Evolutionary conservation across 2,113 vertebrate species (phyloP).

Genomic region (Apistogramma diplotaenia): DNA sequence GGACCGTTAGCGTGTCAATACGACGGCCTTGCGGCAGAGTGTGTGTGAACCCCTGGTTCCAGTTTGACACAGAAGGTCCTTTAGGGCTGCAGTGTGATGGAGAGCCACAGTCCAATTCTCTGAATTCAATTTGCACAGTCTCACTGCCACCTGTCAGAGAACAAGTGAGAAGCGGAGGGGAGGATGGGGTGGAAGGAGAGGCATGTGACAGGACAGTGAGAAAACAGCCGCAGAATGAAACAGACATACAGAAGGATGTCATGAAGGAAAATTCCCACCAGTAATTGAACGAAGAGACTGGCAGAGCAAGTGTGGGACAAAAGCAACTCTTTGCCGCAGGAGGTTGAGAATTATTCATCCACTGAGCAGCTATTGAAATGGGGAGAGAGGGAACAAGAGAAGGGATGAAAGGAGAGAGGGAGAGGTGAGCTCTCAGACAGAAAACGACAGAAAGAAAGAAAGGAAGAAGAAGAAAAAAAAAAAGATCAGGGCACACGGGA

Average conservation of each 20-base stretch:
- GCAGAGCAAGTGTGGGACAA: slow-evolving; percentile 23
- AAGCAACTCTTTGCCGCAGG: slow-evolving; percentile 33
- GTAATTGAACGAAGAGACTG: not conserved
- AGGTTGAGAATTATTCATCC: slow-evolving; percentile 46
- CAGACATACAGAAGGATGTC: not conserved
- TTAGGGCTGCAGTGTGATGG: slow-evolving; percentile 34
- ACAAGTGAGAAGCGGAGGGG: slow-evolving; percentile 31
- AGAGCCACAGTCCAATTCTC: slow-evolving; percentile 27
- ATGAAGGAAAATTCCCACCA: slow-evolving; percentile 14
- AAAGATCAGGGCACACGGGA: slow-evolving; percentile 47
- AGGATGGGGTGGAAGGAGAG: slow-evolving; percentile 45
- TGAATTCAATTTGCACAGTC: slow-evolving; percentile 63
- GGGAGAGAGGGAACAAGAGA: slow-evolving; percentile 4
- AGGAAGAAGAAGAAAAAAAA: not conserved
- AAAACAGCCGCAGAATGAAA: slow-evolving; percentile 28
- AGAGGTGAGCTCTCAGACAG: not conserved
- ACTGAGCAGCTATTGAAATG: slow-evolving; percentile 35
- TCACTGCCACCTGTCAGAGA: slow-evolving; percentile 53
- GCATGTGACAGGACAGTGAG: slow-evolving; percentile 64
- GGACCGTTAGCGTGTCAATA: slow-evolving; percentile 37
- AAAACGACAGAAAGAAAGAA: slow-evolving; percentile 1
- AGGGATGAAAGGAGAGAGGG: slow-evolving; percentile 1
- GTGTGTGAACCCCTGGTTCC: not conserved
- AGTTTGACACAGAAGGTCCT: slow-evolving; percentile 8
- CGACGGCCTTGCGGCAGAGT: slow-evolving; percentile 5